These are phyloP conservation scores for Apis dorsata DNA, from an alignment of 1,140 invertebrate genomes.

Conservation along the genomic window DNA sequence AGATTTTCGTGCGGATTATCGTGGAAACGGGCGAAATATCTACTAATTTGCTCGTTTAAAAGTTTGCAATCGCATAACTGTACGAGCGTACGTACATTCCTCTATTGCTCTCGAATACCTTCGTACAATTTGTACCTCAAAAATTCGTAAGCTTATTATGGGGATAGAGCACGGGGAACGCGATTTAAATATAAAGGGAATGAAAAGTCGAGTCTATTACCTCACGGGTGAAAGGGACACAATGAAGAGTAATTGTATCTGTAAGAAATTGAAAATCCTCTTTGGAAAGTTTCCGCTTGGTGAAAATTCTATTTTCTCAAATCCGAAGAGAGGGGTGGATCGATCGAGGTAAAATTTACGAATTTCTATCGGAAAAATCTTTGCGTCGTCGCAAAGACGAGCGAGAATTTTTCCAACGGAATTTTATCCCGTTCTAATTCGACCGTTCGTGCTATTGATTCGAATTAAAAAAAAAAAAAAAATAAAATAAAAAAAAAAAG, in stretches of 20 bases:
- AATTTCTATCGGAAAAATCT: conserved; percentile 18
- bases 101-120: neutral
- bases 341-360: conserved; percentile 21
- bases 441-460: too few relatives aligned
- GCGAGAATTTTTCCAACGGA: too few relatives aligned
- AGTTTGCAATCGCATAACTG: conserved; percentile 19
- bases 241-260: conserved; percentile 31
- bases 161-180: neutral
- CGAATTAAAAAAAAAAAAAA: too few relatives aligned
- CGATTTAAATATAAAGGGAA: neutral
- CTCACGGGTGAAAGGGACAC: neutral
- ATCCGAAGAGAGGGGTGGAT: conserved; percentile 9
- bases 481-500: too few relatives aligned
- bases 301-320: conserved; percentile 48
- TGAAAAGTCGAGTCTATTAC: neutral
- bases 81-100: neutral
- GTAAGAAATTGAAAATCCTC: conserved; percentile 28
- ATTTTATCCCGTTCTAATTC: conserved; percentile 26
- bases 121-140: neutral
- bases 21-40: conserved; percentile 45
- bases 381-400: neutral
- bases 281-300: conserved; percentile 16
- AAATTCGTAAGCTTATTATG: neutral
- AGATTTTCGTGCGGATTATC: conserved; percentile 30
- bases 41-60: conserved; percentile 36